These are phyloP conservation scores for Gryllus longicercus DNA, from an alignment of 2,888 invertebrate species.

Conservation along the genomic window DNA sequence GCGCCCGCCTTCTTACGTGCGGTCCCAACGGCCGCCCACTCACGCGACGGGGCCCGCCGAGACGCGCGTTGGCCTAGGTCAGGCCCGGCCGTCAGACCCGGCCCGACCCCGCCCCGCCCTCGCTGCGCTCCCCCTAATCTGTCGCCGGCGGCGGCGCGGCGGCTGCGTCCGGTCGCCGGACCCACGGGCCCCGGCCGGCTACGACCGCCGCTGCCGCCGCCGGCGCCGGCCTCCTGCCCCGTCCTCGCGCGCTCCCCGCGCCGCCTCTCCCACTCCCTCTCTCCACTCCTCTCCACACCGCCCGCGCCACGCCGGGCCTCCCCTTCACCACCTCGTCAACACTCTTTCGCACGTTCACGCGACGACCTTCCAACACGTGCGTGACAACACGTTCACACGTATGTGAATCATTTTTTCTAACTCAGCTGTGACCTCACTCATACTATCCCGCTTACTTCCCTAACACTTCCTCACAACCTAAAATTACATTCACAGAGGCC, in stretches of 20 bases:
- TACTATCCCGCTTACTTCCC: too few relatives aligned
- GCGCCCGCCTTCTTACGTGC: background rate
- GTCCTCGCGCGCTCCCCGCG: background rate
- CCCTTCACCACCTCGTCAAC: too few relatives aligned
- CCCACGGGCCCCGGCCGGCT: background rate
- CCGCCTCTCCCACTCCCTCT: too few relatives aligned
- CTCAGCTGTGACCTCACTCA: too few relatives aligned
- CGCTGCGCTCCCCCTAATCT: background rate
- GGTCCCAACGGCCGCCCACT: background rate
- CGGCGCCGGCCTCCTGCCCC: background rate
- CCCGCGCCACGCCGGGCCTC: too few relatives aligned
- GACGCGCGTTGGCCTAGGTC: background rate
- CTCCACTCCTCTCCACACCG: too few relatives aligned
- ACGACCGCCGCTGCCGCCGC: background rate
- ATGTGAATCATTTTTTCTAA: too few relatives aligned
- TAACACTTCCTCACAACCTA: too few relatives aligned
- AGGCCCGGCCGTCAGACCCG: background rate
- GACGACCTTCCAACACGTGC: too few relatives aligned
- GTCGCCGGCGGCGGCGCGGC: conserved; percentile 4
- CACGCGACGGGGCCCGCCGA: background rate
- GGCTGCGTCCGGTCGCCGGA: background rate
- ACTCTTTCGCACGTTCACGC: too few relatives aligned
- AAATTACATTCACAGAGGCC: too few relatives aligned
- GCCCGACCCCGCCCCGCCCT: background rate
- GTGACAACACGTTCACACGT: too few relatives aligned